Evolutionary conservation across 1,140 invertebrate genomes (phyloP).

Genomic region (Contarinia nasturtii): DNA sequence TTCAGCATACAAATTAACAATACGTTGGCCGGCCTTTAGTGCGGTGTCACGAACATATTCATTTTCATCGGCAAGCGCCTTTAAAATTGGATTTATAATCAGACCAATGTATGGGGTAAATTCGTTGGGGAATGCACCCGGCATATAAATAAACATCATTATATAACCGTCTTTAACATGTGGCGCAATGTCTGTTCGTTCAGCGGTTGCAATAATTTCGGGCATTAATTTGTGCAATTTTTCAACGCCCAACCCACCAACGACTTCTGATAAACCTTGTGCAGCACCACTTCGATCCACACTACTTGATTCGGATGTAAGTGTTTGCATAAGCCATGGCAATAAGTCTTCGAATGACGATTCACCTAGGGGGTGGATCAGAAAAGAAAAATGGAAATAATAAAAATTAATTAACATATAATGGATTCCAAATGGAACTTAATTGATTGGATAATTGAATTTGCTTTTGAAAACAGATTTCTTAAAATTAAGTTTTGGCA

Average conservation of each 20-base stretch:
- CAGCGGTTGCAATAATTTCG: constrained; percentile 91
- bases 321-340: constrained; percentile 95
- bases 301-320: constrained; percentile 88
- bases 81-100: constrained; percentile 94
- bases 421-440: no score
- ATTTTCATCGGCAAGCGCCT: constrained; percentile 95
- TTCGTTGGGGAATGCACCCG: constrained; percentile 83
- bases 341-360: constrained; percentile 84
- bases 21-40: constrained; percentile 85
- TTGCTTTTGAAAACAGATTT: no score
- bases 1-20: constrained; percentile 92
- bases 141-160: constrained; percentile 99
- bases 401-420: no score
- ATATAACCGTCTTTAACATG: constrained; percentile 99
- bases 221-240: constrained; percentile 96
- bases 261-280: constrained; percentile 89
- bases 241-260: constrained; percentile 85
- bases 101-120: constrained; percentile 94
- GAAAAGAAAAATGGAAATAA: no score
- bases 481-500: no score
- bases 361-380: no score
- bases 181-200: constrained; percentile 83
- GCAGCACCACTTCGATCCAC: constrained; percentile 95
- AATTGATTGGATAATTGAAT: no score
- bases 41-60: constrained; percentile 97